Percentiles rank a stretch among this genome's conserved stretches.
Conservation (phyloP, 2,888 invertebrate genomes). For the Pollenia griseotomentosa region DNA sequence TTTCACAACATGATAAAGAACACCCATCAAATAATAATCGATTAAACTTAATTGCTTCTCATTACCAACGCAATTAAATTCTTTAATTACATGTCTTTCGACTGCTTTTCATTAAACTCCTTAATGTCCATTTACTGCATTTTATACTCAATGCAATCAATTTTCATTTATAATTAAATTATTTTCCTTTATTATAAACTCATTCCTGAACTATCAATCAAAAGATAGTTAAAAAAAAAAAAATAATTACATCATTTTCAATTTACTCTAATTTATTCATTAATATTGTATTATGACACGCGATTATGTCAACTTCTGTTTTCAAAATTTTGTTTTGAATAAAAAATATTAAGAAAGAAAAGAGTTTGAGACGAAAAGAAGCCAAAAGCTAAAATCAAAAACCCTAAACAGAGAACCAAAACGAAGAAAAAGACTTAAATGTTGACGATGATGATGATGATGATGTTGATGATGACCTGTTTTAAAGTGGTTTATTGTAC, state of each 20-base stretch:
- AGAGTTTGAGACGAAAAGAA: not conserved
- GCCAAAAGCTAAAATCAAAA: not conserved
- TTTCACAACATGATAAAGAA: not conserved
- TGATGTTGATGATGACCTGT: conserved; percentile 17
- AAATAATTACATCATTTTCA: conserved; percentile 42
- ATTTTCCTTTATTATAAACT: conserved; percentile 16
- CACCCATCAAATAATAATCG: not conserved
- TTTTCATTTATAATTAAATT: conserved; percentile 47
- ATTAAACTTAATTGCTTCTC: not conserved
- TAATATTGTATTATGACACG: conserved; percentile 55
- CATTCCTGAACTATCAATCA: not conserved
- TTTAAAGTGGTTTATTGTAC: conserved; percentile 25
- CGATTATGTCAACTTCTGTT: conserved; percentile 58
- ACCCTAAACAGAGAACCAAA: not conserved
- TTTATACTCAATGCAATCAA: not conserved
- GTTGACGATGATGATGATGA: not conserved
- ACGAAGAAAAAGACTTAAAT: conserved; percentile 29
- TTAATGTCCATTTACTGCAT: not conserved
- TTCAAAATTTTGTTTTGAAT: not conserved
- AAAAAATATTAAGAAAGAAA: conserved; percentile 7
- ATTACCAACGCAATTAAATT: not conserved
- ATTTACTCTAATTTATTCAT: conserved; percentile 45
- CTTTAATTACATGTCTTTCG: not conserved
- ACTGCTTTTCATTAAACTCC: not conserved
- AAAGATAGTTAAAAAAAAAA: not conserved